Percentiles rank a stretch among this genome's conserved stretches.
phyloP scores from a whole-genome alignment of 2,888 invertebrate species.

The Melanophora roralis region DNA sequence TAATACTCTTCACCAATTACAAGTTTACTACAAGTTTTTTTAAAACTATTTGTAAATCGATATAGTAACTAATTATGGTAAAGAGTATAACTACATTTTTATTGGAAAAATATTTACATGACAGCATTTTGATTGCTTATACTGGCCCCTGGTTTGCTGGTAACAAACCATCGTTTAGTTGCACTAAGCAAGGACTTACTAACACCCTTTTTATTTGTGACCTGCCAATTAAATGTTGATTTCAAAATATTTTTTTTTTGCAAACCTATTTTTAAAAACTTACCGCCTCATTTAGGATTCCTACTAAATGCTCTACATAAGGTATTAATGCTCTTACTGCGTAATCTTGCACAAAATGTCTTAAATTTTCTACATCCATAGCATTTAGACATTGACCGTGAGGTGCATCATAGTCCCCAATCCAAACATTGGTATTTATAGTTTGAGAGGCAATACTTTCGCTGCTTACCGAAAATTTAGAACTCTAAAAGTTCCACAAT shows the following conservation, averaged over 20 bases:
- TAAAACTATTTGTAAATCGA: too few relatives aligned
- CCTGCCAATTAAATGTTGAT: slow-evolving; percentile 75
- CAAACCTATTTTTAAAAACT: slow-evolving; percentile 75
- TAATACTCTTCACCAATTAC: too few relatives aligned
- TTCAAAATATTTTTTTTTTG: background rate
- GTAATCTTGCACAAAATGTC: slow-evolving; percentile 91
- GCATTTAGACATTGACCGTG: slow-evolving; percentile 87
- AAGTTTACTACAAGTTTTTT: too few relatives aligned
- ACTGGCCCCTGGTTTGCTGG: slow-evolving; percentile 88
- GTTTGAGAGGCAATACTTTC: slow-evolving; percentile 80
- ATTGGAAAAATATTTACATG: slow-evolving; percentile 81
- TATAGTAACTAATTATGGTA: too few relatives aligned
- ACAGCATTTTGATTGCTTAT: slow-evolving; percentile 85
- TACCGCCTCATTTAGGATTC: slow-evolving; percentile 86
- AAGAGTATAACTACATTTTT: too few relatives aligned
- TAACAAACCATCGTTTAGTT: slow-evolving; percentile 96
- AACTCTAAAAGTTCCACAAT: slow-evolving; percentile 70
- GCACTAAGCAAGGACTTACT: slow-evolving; percentile 95
- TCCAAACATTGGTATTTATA: slow-evolving; percentile 80
- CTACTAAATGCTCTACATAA: slow-evolving; percentile 93
- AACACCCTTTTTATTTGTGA: slow-evolving; percentile 92
- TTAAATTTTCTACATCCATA: slow-evolving; percentile 90
- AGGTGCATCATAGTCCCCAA: slow-evolving; percentile 78
- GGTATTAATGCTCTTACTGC: slow-evolving; percentile 91
- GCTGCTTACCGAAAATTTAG: slow-evolving; percentile 78